These are phyloP conservation scores for Drosophila helvetica DNA, from an alignment of 2,888 invertebrate genomes.

Conservation along the genomic window DNA sequence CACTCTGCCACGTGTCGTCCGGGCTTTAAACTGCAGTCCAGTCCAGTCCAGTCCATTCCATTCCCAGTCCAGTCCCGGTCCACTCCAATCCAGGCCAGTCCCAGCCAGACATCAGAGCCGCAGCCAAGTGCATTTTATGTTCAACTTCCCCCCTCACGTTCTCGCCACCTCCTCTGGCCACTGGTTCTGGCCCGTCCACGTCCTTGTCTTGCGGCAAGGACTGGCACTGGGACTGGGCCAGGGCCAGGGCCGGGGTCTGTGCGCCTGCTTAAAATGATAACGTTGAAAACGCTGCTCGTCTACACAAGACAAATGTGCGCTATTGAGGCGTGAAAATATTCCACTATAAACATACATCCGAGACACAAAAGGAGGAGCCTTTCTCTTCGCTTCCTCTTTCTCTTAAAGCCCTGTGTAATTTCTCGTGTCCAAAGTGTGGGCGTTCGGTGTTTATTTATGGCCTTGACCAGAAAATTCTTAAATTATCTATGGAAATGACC, in stretches of 20 bases:
- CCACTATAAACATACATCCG: conserved; percentile 69
- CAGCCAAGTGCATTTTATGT: conserved; percentile 68
- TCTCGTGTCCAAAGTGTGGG: conserved; percentile 50
- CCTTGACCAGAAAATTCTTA: conserved; percentile 34
- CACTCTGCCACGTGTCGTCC: conserved; percentile 27
- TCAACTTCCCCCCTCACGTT: conserved; percentile 30
- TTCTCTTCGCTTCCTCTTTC: conserved; percentile 11
- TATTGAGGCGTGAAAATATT: conserved; percentile 78
- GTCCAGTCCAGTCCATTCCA: conserved; percentile 6
- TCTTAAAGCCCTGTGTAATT: conserved; percentile 60
- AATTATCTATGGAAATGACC: conserved; percentile 44
- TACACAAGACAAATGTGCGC: conserved; percentile 73
- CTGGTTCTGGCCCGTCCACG: conserved; percentile 25
- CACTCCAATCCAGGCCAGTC: conserved; percentile 38
- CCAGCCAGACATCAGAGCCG: conserved; percentile 41
- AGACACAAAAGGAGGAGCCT: conserved; percentile 38
- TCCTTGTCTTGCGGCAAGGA: conserved; percentile 25
- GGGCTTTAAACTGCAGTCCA: conserved; percentile 51
- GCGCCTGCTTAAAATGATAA: conserved; percentile 76
- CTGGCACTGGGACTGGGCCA: conserved; percentile 11
- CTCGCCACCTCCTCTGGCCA: conserved; percentile 16
- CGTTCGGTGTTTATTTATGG: conserved; percentile 63
- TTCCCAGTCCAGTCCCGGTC: conserved; percentile 21
- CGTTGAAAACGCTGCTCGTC: conserved; percentile 65
- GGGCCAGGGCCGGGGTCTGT: conserved; percentile 21